Evolutionary conservation across 2,888 invertebrate genomes (phyloP).

Genomic region (Eristalis pertinax): DNA sequence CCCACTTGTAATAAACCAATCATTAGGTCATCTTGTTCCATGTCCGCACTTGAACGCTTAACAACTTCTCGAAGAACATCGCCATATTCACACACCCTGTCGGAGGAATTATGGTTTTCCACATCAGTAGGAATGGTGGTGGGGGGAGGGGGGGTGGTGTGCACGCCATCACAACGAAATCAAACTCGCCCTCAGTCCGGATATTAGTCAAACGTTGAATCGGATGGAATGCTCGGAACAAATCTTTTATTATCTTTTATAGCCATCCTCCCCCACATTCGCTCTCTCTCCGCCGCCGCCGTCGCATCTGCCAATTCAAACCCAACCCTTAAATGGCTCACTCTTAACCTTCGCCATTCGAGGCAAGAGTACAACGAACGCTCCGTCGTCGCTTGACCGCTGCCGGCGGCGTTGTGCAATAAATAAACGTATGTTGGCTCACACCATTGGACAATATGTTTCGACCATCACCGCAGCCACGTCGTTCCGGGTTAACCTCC

Average conservation of each 20-base stretch:
- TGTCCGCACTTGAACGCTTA: background rate
- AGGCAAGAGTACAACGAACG: background rate
- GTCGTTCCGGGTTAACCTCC: slow-evolving; percentile 19
- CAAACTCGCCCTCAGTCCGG: slow-evolving; percentile 8
- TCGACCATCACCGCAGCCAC: background rate
- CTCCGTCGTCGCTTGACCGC: slow-evolving; percentile 39
- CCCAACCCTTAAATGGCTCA: slow-evolving; percentile 39
- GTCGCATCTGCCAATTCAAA: background rate
- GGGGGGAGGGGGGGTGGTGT: slow-evolving; percentile 24
- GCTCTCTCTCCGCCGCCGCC: background rate
- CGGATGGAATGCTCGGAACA: slow-evolving; percentile 35
- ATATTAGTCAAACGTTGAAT: slow-evolving; percentile 37
- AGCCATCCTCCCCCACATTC: background rate
- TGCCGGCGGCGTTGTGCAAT: slow-evolving; percentile 55
- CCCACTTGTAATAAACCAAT: slow-evolving; percentile 11
- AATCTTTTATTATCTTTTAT: slow-evolving; percentile 55
- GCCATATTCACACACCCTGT: background rate
- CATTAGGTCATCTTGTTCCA: slow-evolving; percentile 12
- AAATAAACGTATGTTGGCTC: slow-evolving; percentile 60
- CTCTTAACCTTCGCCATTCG: slow-evolving; percentile 47
- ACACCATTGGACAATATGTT: slow-evolving; percentile 64
- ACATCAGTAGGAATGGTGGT: too few species aligned
- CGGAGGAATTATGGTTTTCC: slow-evolving; percentile 2
- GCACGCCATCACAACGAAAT: slow-evolving; percentile 14
- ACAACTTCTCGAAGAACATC: background rate